Percentiles rank a stretch among this genome's conserved stretches.
phyloP scores from a whole-genome alignment of 2,888 invertebrate species.

The Caenorhabditis doughertyi region DNA sequence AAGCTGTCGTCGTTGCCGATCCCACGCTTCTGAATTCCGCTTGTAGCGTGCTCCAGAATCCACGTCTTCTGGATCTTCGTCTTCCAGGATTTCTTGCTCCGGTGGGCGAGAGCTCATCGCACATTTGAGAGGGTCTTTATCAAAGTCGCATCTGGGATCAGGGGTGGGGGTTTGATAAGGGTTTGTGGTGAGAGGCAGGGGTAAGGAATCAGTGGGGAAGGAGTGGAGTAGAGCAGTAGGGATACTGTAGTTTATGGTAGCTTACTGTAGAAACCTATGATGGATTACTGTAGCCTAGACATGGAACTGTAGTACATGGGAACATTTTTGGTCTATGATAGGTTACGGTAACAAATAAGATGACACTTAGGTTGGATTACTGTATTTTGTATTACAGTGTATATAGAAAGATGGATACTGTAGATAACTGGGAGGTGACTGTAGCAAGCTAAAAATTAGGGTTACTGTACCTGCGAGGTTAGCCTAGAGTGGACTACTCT shows the following conservation, averaged over 20 bases:
- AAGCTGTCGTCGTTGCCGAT: constrained; percentile 19
- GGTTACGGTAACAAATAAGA: too few relatives aligned
- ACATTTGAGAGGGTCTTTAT: constrained; percentile 23
- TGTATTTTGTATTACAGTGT: too few relatives aligned
- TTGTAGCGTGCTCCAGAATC: background rate
- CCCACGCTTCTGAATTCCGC: constrained; percentile 7
- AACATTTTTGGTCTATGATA: too few relatives aligned
- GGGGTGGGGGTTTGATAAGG: background rate
- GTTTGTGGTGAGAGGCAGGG: background rate
- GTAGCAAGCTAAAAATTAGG: too few relatives aligned
- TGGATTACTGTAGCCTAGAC: background rate
- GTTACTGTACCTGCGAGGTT: too few relatives aligned
- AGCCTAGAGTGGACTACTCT: too few relatives aligned
- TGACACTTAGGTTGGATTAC: too few relatives aligned
- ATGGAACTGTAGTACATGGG: too few relatives aligned
- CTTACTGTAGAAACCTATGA: too few relatives aligned
- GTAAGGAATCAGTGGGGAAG: background rate
- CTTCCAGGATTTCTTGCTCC: background rate
- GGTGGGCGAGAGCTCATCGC: background rate
- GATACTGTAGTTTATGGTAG: too few relatives aligned
- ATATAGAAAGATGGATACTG: too few relatives aligned
- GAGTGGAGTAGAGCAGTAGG: background rate
- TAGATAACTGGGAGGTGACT: too few relatives aligned
- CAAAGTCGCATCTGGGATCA: constrained; percentile 22
- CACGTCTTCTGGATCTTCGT: constrained; percentile 8